Evolutionary conservation across 2,113 vertebrate genomes (phyloP).

Genomic region (Pogonocichla stellata): DNA sequence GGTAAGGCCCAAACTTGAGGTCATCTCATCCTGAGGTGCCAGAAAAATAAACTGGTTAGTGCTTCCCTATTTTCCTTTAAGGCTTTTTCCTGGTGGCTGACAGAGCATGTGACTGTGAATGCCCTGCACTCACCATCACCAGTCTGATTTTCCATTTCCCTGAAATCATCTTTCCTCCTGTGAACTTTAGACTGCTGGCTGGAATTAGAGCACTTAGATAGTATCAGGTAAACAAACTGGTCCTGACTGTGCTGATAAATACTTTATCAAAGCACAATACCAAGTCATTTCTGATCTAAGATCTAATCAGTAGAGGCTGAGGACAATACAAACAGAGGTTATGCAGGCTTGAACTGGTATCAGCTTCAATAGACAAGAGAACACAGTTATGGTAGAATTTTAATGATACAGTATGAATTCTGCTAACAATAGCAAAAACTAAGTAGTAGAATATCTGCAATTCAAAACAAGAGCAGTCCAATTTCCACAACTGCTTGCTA

Average conservation of each 20-base stretch:
- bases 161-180: not conserved
- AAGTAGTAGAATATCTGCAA: not conserved
- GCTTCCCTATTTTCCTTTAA: not conserved
- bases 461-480: not conserved
- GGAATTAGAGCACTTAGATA: conserved; percentile 4
- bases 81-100: not conserved
- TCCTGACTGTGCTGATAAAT: conserved; percentile 2
- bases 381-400: not conserved
- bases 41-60: not conserved
- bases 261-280: conserved; percentile 27
- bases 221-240: not conserved
- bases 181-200: conserved; percentile 40
- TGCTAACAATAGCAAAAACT: not conserved
- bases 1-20: conserved; percentile 85
- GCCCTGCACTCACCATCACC: not conserved
- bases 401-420: not conserved
- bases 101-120: not conserved
- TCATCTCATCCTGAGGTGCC: conserved; percentile 80
- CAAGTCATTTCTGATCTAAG: not conserved
- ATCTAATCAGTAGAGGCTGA: not conserved
- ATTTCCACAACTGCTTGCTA: not conserved
- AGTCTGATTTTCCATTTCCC: not conserved
- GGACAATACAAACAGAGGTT: not conserved
- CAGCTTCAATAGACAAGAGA: not conserved
- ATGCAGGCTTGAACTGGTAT: not conserved